These are phyloP conservation scores for Bruchidius siliquastri DNA, from an alignment of 2,888 invertebrate species.

Conservation along the genomic window DNA sequence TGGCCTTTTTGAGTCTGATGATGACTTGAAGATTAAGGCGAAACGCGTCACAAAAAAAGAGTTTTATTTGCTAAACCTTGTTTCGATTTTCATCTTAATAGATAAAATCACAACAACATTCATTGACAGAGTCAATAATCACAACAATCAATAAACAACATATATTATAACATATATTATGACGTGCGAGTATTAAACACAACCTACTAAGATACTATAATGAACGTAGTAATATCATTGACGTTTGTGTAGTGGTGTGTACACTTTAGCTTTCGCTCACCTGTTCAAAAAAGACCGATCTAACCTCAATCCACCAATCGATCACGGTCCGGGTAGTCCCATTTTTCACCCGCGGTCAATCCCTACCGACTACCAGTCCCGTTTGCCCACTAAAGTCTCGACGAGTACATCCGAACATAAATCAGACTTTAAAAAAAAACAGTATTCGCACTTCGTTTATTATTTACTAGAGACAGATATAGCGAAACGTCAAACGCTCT, in stretches of 20 bases:
- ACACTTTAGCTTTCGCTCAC: not conserved
- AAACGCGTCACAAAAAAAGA: too few relatives aligned
- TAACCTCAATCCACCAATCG: not conserved
- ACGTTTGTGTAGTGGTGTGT: not conserved
- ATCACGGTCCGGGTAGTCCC: not conserved
- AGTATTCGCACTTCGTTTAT: not conserved
- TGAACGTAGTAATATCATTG: not conserved
- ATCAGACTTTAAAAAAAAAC: not conserved
- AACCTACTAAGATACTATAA: not conserved
- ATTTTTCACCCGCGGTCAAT: not conserved
- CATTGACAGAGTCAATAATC: too few relatives aligned
- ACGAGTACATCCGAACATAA: not conserved
- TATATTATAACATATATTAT: too few relatives aligned
- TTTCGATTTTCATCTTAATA: too few relatives aligned
- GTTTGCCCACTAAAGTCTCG: not conserved
- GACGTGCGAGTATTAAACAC: not conserved
- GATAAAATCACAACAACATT: too few relatives aligned
- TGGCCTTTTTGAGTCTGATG: too few relatives aligned
- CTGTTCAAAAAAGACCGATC: not conserved
- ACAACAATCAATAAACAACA: too few relatives aligned
- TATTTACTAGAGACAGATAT: not conserved
- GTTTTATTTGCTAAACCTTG: too few relatives aligned
- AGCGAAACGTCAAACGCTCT: not conserved
- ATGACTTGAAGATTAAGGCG: too few relatives aligned
- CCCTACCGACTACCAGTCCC: not conserved